Conservation (phyloP, 2,888 invertebrate genomes). For the Saturnia pavonia region DNA sequence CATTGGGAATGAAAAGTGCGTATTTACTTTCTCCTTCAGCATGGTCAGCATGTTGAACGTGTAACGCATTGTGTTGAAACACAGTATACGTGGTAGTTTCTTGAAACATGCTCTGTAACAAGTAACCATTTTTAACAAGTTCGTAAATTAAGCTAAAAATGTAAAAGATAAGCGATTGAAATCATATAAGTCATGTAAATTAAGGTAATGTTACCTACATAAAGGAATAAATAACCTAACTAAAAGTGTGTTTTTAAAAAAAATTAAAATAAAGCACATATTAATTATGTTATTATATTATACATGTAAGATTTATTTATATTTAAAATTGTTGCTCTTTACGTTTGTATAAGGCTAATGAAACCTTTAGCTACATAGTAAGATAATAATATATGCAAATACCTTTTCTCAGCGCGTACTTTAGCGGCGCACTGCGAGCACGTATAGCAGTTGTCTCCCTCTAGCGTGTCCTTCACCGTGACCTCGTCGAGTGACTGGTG, state of each 20-base stretch:
- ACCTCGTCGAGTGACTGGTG: conserved; percentile 97
- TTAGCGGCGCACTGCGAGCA: conserved; percentile 97
- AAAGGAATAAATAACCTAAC: too few relatives aligned
- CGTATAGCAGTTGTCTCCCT: conserved; percentile 99
- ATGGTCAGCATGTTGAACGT: conserved; percentile 99
- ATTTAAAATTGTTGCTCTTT: too few relatives aligned
- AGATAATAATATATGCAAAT: conserved; percentile 23
- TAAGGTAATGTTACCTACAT: too few relatives aligned
- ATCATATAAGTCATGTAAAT: too few relatives aligned
- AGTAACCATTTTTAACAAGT: conserved; percentile 11
- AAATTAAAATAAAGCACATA: too few relatives aligned
- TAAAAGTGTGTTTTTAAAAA: too few relatives aligned
- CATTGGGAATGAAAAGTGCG: conserved; percentile 97
- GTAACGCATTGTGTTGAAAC: conserved; percentile 98
- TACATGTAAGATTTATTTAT: too few relatives aligned
- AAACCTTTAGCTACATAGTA: neutral
- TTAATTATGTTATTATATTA: too few relatives aligned
- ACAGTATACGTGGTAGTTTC: conserved; percentile 94
- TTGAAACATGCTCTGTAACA: conserved; percentile 92
- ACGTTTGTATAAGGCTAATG: too few relatives aligned
- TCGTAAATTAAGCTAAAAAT: neutral
- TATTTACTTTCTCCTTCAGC: conserved; percentile 98
- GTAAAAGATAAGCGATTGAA: too few relatives aligned
- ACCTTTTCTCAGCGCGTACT: conserved; percentile 96
- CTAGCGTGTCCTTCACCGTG: conserved; percentile 97